Base-by-base conservation (phyloP, 1,140 invertebrate species). In the Leucophenga varia region DNA sequence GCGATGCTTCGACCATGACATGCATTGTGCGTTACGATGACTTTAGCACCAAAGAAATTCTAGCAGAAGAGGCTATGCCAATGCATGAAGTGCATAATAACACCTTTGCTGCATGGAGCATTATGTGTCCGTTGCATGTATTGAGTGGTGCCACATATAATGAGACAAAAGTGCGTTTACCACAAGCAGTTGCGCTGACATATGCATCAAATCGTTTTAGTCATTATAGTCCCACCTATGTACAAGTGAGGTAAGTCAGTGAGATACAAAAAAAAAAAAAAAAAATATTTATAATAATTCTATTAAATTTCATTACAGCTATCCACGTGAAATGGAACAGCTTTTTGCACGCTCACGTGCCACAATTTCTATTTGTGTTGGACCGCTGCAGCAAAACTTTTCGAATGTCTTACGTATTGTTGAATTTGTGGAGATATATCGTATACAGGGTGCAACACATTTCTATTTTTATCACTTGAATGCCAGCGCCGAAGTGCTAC, bases 391-490 rank as follows among this genome's bases (percentile, higher is more conserved):
- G 69, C 81, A 81, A 54, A 73, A 80, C 34, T 87, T 83, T 68
- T 79, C 82, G 42, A 63, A 76, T 32, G 63, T 63, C 2, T 34
- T 71, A 12, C 78, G 83, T 20, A 69, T 88, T 34, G 76, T 86
- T 6, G 84, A 87, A 67, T 86, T 85, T 64, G 74, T 88, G 20
- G 86, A 87, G 65, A 76, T 86, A 46, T 85, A 87, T 61, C 67
- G 77, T 0, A 52, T 87, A 28, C 77, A 87, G 49, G 86, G 86
- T 0, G 83, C 83, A 2, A 67, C 77, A 2, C 79, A 82, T 47
- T 86, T 88, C 54, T 81, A 83, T 2, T 81, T 88, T 51, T 88
- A 86, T 68, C 82, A 85, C 44, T 74, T 84, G 58, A 80, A 81
- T 9, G 77, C 83, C 14, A 78, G 76, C 5, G 40, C 56, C 3